A percentile compares a stretch with the other conserved stretches of the same genome.
phyloP scores from a whole-genome alignment of 2,797 vertebrate species.

The Gadopsis marmoratus region DNA sequence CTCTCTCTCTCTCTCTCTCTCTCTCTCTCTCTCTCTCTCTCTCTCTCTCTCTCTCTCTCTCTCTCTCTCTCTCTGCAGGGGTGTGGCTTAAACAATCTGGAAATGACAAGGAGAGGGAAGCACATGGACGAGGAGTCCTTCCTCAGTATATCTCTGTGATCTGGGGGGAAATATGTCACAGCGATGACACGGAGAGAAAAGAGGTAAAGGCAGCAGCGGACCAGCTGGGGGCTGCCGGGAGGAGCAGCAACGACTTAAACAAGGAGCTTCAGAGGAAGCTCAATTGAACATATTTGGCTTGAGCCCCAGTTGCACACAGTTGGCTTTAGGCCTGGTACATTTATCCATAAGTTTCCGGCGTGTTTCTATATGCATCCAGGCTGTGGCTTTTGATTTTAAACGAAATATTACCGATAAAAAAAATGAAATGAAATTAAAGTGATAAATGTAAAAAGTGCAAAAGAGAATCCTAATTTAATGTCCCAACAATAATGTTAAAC shows the following conservation, averaged over 20 bases:
- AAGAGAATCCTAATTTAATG: background rate
- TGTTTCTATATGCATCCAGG: background rate
- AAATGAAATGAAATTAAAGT: too few species aligned
- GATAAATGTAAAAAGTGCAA: too few species aligned
- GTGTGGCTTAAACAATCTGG: slow-evolving; percentile 70
- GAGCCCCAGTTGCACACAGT: slow-evolving; percentile 36
- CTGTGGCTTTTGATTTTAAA: slow-evolving; percentile 22
- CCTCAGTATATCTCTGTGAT: slow-evolving; percentile 81
- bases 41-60: slow-evolving; percentile 61
- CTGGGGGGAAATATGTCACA: slow-evolving; percentile 62
- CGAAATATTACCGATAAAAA: background rate
- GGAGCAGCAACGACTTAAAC: slow-evolving; percentile 33
- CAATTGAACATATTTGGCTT: slow-evolving; percentile 51
- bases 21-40: slow-evolving; percentile 58
- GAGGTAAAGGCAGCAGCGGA: slow-evolving; percentile 37
- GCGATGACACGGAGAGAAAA: slow-evolving; percentile 66
- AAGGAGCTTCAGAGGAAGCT: slow-evolving; percentile 51
- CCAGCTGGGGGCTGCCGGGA: slow-evolving; percentile 56
- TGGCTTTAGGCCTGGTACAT: slow-evolving; percentile 56
- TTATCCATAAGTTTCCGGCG: background rate
- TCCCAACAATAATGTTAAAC: background rate
- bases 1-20: slow-evolving; percentile 54
- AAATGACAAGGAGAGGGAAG: slow-evolving; percentile 70
- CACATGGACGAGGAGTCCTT: slow-evolving; percentile 78
- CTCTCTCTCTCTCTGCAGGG: slow-evolving; percentile 64